Base-by-base conservation (phyloP, 2,888 invertebrate genomes). In the Orchesellides sinensis region DNA sequence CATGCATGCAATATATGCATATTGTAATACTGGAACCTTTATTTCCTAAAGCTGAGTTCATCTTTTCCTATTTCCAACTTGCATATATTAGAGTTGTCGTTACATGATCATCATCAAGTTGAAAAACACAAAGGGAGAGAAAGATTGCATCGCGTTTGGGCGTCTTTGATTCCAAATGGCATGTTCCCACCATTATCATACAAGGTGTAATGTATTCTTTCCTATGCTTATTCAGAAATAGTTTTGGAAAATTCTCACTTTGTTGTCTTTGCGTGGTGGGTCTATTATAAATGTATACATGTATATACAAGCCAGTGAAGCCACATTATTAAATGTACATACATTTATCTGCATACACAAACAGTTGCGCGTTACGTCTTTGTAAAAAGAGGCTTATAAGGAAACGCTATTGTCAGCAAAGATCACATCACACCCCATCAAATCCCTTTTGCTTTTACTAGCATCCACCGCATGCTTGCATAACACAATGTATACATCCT, bases 401-500 rank as follows among this genome's bases (percentile, higher is more conserved):
- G 49, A 66, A 75, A 75, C 54, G 52, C 68, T 77, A 66, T 80
- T 80, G 80, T 72, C 80, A 72, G 65, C 69, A 80, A 63, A 72
- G 80, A 80, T 80, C 61, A 80, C 72, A 80, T 81, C 81, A 66
- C 74, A 81, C 81, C 73, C 68, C 59, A 73, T 81, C 81, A 81
- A 77, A 77, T 68, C 68, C 77, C 68, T 40, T 66, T 66, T 77
- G 77, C 66, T 77, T 77, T 77, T 68, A 56, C 66, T 68, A 77
- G 66, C 68, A 77, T 54, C 75, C 56, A 66, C 77, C 77, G 47
- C 77, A 77, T 77, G 68, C 66, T 77, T 77, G 56, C 77, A 66
- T 75, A 66, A 77, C 77, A 66, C 77, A 77, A 66, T 77, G 77
- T 77, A 68, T 68, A 77, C 77, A 77, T 77, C 68, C 68, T 68